A percentile compares a stretch with the other conserved stretches of the same genome.
Conservation (phyloP, 2,888 invertebrate species). For the Junonia oenone region DNA sequence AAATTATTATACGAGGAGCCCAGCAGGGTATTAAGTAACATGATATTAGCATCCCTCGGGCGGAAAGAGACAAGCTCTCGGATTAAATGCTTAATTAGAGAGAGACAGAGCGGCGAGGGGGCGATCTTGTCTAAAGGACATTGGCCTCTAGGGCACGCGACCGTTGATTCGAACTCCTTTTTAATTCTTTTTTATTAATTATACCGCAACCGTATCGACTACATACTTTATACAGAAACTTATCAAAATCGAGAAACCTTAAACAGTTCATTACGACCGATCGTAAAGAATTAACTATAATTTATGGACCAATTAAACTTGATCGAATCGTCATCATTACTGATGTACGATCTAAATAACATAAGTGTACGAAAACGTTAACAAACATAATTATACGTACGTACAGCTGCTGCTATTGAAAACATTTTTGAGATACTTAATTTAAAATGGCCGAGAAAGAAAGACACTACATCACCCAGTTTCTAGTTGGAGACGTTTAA, state of each 20-base stretch:
- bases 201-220: constrained; percentile 45
- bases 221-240: constrained; percentile 34
- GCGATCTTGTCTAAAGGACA: constrained; percentile 77
- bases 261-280: no score
- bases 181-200: constrained; percentile 78
- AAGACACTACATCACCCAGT: neutral
- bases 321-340: no score
- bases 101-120: constrained; percentile 57
- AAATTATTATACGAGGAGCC: constrained; percentile 62
- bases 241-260: neutral
- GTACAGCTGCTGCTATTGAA: no score
- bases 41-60: constrained; percentile 71
- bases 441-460: neutral
- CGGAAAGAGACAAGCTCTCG: constrained; percentile 53
- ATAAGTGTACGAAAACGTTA: no score
- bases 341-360: no score
- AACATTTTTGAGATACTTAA: neutral
- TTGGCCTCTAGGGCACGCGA: constrained; percentile 78
- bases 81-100: constrained; percentile 61
- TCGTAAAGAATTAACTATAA: neutral
- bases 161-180: constrained; percentile 74
- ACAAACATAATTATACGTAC: no score
- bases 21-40: constrained; percentile 72
- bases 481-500: neutral
- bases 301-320: neutral